phyloP scores from a whole-genome alignment of 2,113 vertebrate genomes.

The Hylia prasina region DNA sequence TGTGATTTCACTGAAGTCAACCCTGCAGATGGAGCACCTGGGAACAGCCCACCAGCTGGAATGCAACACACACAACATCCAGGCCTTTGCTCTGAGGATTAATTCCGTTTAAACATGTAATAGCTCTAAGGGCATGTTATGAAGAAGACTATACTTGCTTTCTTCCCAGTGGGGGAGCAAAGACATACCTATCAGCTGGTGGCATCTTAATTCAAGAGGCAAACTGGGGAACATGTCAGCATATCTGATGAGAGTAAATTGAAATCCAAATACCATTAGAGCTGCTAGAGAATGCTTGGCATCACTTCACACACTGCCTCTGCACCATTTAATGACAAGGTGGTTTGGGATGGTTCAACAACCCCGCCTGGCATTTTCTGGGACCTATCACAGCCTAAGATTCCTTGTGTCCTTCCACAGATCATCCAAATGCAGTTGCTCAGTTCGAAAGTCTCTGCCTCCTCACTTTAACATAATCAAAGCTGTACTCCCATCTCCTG shows the following conservation, averaged over 20 bases:
- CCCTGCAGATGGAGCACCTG: neutral
- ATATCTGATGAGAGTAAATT: fast-evolving
- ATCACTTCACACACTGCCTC: neutral
- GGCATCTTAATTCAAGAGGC: neutral
- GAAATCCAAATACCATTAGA: neutral
- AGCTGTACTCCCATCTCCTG: neutral
- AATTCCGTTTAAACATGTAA: neutral
- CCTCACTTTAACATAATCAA: neutral
- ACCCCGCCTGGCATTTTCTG: neutral
- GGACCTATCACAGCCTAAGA: neutral
- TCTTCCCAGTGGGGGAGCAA: neutral
- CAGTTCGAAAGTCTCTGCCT: neutral
- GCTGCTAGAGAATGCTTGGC: neutral
- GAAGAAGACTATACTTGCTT: neutral
- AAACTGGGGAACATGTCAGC: neutral
- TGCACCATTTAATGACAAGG: neutral
- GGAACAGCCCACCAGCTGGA: neutral
- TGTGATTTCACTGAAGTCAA: neutral
- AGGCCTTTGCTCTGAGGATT: neutral
- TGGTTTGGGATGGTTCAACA: neutral
- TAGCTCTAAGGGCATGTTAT: neutral
- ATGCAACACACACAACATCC: fast-evolving
- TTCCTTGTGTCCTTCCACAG: neutral
- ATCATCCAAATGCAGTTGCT: neutral
- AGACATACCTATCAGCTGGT: neutral